A percentile compares a stretch with the other conserved stretches of the same genome.
phyloP scores from a whole-genome alignment of 2,888 invertebrate genomes.

The Acholoe squamosa region DNA sequence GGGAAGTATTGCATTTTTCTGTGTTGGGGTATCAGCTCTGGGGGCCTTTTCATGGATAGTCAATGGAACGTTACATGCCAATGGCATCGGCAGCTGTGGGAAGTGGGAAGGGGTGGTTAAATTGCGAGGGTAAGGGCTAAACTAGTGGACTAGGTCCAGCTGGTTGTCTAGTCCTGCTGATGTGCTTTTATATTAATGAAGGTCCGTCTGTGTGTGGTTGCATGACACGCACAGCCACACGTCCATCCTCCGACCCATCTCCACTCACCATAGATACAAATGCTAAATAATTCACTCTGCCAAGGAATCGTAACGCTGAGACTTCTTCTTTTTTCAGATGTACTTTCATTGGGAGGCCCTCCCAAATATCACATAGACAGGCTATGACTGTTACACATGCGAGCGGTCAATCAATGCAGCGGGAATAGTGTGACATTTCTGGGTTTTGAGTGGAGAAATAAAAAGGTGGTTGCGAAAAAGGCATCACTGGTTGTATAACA shows the following conservation, averaged over 20 bases:
- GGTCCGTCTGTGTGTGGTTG: slow-evolving; percentile 12
- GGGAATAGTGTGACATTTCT: slow-evolving; percentile 40
- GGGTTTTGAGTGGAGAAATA: neutral
- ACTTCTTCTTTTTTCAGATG: neutral
- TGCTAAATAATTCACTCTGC: slow-evolving; percentile 24
- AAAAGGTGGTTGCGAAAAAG: neutral
- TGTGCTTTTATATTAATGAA: slow-evolving; percentile 55
- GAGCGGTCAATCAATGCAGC: slow-evolving; percentile 7
- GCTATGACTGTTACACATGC: slow-evolving; percentile 29
- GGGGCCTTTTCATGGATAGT: neutral
- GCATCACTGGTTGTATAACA: neutral
- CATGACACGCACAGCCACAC: slow-evolving; percentile 31
- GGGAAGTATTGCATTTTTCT: neutral
- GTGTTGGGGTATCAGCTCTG: neutral
- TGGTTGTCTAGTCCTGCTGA: slow-evolving; percentile 1
- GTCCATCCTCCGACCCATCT: slow-evolving; percentile 23
- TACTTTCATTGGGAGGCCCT: neutral
- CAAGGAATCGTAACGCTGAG: neutral
- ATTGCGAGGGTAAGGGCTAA: neutral
- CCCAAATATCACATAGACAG: neutral
- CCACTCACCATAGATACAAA: slow-evolving; percentile 1
- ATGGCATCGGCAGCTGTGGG: neutral
- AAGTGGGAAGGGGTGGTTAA: neutral
- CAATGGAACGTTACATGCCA: neutral
- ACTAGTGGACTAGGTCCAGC: slow-evolving; percentile 10